Base-by-base conservation (phyloP, 2,888 invertebrate species). In the Apodemia mormo region DNA sequence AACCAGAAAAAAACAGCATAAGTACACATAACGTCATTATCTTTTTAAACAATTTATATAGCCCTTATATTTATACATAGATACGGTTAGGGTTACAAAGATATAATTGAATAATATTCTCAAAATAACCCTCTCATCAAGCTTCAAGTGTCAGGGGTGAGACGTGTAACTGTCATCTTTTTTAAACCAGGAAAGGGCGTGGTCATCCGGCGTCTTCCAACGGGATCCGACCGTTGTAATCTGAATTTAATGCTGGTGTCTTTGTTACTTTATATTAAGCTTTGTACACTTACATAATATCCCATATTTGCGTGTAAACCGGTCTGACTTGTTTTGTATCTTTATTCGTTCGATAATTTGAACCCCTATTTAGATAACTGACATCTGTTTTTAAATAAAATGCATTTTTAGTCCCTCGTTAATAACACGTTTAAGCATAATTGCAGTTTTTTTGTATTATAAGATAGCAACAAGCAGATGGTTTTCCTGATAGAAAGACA, bases 141-240 rank as follows among this genome's bases (percentile, higher is more conserved):
- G 56, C 56, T 22, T 43, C 58, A 80, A 74, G 65, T 65, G 74
- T 80, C 82, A 83, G 81, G 82, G 79, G 79, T 77, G 77, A 83
- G 83, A 84, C 78, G 79, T 74, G 78, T 85, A 88, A 89, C 88
- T 88, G 92, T 87, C 89, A 84, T 80, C 76, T 82, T 45, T 45
- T 45, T 82, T 79, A 76, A 74, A 72, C 75, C 80, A 85, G 90
- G 92, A 93, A 92, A 89, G 87, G 92, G 92, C 90, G 92, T 88
- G 91, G 89, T 83, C 79, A 80, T 81, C 83, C 81, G 82, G 86
- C 86, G 79, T 81, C 85, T 86, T 82, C 86, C 85, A 88, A 89
- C 87, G 83, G 81, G 84, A 87, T 79, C 79, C 77, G 33, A 54
- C 67, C 67, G 67, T 67, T 67, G 56, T 67, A 22, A 56, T 56